These are phyloP conservation scores for Huso huso DNA, from an alignment of 2,797 vertebrate genomes.

Conservation along the genomic window DNA sequence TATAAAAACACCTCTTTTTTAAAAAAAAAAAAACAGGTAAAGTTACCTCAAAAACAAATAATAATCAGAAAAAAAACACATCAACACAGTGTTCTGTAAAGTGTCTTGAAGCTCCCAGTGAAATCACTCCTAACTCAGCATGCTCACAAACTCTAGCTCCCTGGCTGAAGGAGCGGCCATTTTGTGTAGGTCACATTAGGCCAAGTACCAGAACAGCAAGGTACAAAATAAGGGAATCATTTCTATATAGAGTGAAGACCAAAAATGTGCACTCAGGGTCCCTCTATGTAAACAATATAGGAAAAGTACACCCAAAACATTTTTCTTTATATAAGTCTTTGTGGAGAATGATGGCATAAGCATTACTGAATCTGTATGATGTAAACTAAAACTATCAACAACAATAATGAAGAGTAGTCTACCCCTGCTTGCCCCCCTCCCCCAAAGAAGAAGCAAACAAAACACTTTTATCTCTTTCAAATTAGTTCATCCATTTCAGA, in stretches of 20 bases:
- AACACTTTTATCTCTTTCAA: not conserved
- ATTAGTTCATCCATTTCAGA: conserved; percentile 29
- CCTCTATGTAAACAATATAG: conserved; percentile 39
- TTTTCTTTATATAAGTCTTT: conserved; percentile 27
- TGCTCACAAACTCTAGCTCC: conserved; percentile 42
- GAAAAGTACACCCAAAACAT: conserved; percentile 24
- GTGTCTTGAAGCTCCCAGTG: conserved; percentile 50
- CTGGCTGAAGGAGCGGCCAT: conserved; percentile 24
- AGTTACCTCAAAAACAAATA: conserved; percentile 32
- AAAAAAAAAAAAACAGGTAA: conserved; percentile 31
- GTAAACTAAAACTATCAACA: conserved; percentile 29
- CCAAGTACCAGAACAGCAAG: conserved; percentile 1
- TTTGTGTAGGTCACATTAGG: conserved; percentile 18
- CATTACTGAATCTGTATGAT: conserved; percentile 24
- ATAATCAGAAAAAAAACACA: conserved; percentile 37
- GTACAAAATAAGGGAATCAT: conserved; percentile 22
- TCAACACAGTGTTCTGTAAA: conserved; percentile 34
- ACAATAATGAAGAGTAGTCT: conserved; percentile 21
- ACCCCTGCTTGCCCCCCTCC: conserved; percentile 19
- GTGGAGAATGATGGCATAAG: conserved; percentile 27
- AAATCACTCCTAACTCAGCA: conserved; percentile 51
- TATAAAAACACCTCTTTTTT: conserved; percentile 37
- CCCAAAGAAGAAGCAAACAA: not conserved
- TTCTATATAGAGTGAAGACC: conserved; percentile 22
- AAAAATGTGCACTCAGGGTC: conserved; percentile 30